These are phyloP conservation scores for Scaptomyza tumidula DNA, from an alignment of 2,888 invertebrate species.

Conservation along the genomic window DNA sequence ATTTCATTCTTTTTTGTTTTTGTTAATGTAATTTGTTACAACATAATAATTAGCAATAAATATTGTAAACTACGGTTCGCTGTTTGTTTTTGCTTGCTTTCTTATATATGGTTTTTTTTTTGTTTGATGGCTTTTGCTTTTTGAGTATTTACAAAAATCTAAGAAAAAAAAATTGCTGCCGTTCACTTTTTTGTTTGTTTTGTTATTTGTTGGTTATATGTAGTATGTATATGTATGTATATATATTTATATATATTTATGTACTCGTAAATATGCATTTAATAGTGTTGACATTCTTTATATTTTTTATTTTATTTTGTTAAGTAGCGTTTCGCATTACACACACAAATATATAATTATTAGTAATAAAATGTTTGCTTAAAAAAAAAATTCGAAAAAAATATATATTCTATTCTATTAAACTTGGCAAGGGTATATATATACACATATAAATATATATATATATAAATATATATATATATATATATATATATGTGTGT, in stretches of 20 bases:
- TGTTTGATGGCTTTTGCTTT: slow-evolving; percentile 43
- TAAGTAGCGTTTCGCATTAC: slow-evolving; percentile 46
- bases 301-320: slow-evolving; percentile 39
- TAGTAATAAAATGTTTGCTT: slow-evolving; percentile 40
- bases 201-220: slow-evolving; percentile 26
- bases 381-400: slow-evolving; percentile 51
- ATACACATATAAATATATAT: slow-evolving; percentile 4
- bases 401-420: slow-evolving; percentile 28
- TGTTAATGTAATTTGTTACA: slow-evolving; percentile 33
- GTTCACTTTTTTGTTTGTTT: slow-evolving; percentile 6
- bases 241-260: slow-evolving; percentile 28
- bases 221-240: slow-evolving; percentile 36
- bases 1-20: slow-evolving; percentile 7
- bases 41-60: slow-evolving; percentile 70
- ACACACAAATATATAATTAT: slow-evolving; percentile 56
- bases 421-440: slow-evolving; percentile 42
- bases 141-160: slow-evolving; percentile 78
- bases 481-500: slow-evolving; percentile 29
- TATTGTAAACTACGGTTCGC: slow-evolving; percentile 40
- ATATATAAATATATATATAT: slow-evolving; percentile 8
- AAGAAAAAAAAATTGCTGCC: slow-evolving; percentile 71
- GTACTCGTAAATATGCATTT: slow-evolving; percentile 40
- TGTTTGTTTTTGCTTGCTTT: slow-evolving; percentile 10
- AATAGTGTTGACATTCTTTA: slow-evolving; percentile 43
- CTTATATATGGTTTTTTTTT: not conserved